Evolutionary conservation across 1,140 invertebrate genomes (phyloP).

Genomic region (Eupristina koningsbergeri): DNA sequence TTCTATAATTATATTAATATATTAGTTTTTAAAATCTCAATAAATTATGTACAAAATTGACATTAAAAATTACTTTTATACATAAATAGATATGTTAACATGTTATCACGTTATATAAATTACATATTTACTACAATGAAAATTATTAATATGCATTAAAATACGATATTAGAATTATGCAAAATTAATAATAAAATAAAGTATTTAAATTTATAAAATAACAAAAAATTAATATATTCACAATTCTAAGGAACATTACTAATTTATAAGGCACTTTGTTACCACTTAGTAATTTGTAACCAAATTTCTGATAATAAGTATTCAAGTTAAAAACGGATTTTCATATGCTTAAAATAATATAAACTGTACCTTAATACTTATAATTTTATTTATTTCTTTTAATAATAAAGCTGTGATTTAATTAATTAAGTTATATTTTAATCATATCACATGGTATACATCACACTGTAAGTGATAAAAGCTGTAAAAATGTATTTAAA

Average conservation of each 20-base stretch:
- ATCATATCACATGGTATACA: slow-evolving; percentile 39
- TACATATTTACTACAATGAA: slow-evolving; percentile 7
- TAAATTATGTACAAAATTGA: slow-evolving; percentile 36
- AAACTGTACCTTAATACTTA: slow-evolving; percentile 31
- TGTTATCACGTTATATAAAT: slow-evolving; percentile 29
- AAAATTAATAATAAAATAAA: slow-evolving; percentile 23
- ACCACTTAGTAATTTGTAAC: too few species aligned
- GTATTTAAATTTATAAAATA: slow-evolving; percentile 18
- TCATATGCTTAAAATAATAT: slow-evolving; percentile 35
- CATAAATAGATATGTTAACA: slow-evolving; percentile 41
- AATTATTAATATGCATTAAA: slow-evolving; percentile 66
- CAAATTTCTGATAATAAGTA: slow-evolving; percentile 52
- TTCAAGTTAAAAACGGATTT: slow-evolving; percentile 54
- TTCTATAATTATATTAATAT: slow-evolving; percentile 23
- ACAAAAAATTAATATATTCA: slow-evolving; percentile 44
- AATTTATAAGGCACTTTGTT: slow-evolving; percentile 61
- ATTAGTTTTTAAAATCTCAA: slow-evolving; percentile 13
- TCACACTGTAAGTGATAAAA: slow-evolving; percentile 34
- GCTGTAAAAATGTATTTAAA: slow-evolving; percentile 16
- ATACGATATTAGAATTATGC: slow-evolving; percentile 51
- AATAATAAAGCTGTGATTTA: slow-evolving; percentile 27
- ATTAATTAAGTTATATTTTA: slow-evolving; percentile 35
- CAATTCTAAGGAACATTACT: slow-evolving; percentile 54
- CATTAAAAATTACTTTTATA: slow-evolving; percentile 27
- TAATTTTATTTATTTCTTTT: slow-evolving; percentile 29